Conservation (phyloP, 2,888 invertebrate species). For the Parasteatoda lunata region DNA sequence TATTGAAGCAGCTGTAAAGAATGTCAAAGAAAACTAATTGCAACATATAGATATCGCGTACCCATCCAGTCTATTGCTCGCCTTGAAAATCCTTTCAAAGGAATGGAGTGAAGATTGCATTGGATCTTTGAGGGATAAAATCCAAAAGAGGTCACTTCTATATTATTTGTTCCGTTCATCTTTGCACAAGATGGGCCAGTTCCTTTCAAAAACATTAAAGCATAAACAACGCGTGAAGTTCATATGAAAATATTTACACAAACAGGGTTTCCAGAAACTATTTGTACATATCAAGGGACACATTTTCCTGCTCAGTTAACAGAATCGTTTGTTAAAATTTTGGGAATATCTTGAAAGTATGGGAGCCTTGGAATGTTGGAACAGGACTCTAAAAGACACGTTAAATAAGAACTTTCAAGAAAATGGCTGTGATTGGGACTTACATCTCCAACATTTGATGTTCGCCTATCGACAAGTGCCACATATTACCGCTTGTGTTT, state of each 20-base stretch:
- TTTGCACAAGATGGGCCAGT: background rate
- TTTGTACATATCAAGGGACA: background rate
- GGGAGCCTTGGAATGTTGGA: background rate
- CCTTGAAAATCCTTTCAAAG: background rate
- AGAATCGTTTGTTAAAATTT: too few relatives aligned
- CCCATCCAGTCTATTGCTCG: background rate
- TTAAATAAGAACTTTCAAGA: background rate
- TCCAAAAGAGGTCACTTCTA: background rate
- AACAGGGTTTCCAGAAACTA: slow-evolving; percentile 1
- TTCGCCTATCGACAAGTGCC: background rate
- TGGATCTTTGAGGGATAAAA: background rate
- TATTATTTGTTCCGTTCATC: background rate
- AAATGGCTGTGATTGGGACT: background rate
- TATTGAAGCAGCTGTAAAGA: background rate
- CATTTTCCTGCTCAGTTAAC: slow-evolving; percentile 3
- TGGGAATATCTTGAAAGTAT: background rate
- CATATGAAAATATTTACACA: slow-evolving; percentile 7
- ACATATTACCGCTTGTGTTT: background rate
- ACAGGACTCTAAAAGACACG: background rate
- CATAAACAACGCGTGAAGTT: background rate
- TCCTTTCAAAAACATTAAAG: background rate
- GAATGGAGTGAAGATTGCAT: background rate
- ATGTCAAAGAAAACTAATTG: background rate
- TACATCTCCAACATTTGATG: background rate
- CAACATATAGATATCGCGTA: background rate